These are phyloP conservation scores for Helleia helle DNA, from an alignment of 2,888 invertebrate species.

Conservation along the genomic window DNA sequence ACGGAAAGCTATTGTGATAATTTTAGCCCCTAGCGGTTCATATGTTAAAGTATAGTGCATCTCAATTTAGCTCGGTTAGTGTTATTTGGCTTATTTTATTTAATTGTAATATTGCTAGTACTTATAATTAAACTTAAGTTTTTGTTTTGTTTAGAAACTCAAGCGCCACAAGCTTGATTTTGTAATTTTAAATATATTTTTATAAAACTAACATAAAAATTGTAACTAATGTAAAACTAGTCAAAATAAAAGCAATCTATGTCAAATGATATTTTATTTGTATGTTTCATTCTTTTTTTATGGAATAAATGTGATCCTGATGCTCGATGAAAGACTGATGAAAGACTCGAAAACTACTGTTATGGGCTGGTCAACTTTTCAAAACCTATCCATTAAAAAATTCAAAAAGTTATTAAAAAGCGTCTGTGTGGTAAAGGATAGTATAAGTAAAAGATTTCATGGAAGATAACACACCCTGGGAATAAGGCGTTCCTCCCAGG, in stretches of 20 bases:
- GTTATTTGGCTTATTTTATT: neutral
- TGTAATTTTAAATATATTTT: constrained; percentile 26
- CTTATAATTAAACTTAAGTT: constrained; percentile 1
- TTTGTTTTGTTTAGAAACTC: neutral
- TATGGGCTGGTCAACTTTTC: no score
- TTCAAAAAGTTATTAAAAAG: no score
- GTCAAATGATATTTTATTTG: constrained; percentile 19
- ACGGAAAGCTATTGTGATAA: constrained; percentile 5
- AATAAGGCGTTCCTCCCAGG: no score
- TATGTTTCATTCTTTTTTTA: no score
- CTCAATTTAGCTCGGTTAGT: neutral
- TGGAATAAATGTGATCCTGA: no score
- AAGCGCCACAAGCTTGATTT: neutral
- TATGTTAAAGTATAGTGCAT: neutral
- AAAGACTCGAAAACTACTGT: no score
- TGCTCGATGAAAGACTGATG: no score
- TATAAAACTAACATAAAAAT: constrained; percentile 26
- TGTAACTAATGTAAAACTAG: constrained; percentile 51
- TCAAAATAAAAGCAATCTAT: constrained; percentile 40
- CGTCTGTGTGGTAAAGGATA: no score
- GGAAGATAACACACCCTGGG: no score
- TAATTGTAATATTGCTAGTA: constrained; percentile 6
- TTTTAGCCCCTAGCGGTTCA: constrained; percentile 1
- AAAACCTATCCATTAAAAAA: no score
- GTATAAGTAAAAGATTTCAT: no score